Conservation (phyloP, 1,140 invertebrate genomes). For the Drosophila gunungcola region DNA sequence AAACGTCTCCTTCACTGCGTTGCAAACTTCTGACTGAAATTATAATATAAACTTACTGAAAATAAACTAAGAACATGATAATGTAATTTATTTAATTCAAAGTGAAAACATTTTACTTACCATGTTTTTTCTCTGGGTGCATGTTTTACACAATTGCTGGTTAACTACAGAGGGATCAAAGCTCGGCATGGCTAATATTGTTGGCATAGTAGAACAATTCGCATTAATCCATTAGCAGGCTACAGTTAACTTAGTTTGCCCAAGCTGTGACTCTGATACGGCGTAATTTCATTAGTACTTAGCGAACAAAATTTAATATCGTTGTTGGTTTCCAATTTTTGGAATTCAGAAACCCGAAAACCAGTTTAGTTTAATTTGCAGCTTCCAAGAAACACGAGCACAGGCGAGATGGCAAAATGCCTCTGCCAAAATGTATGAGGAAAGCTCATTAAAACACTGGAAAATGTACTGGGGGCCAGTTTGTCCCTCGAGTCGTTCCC, state of each 20-base stretch:
- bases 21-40: too few species aligned
- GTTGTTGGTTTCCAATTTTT: constrained; percentile 4
- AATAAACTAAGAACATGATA: too few species aligned
- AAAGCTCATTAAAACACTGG: constrained; percentile 64
- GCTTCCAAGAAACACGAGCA: constrained; percentile 48
- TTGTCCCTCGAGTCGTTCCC: constrained; percentile 5
- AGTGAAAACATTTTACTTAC: too few species aligned
- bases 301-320: not conserved
- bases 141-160: too few species aligned
- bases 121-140: too few species aligned
- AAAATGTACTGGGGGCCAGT: constrained; percentile 37
- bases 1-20: too few species aligned
- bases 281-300: constrained; percentile 43
- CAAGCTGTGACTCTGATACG: not conserved
- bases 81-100: too few species aligned
- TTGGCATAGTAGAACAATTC: constrained; percentile 22
- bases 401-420: constrained; percentile 22
- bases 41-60: too few species aligned
- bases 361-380: constrained; percentile 69
- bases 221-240: constrained; percentile 19
- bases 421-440: constrained; percentile 1
- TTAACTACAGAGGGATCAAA: too few species aligned
- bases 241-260: constrained; percentile 15
- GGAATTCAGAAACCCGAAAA: constrained; percentile 54
- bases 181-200: not conserved